phyloP scores from a whole-genome alignment of 2,113 vertebrate species.

The Setophaga kirtlandii region DNA sequence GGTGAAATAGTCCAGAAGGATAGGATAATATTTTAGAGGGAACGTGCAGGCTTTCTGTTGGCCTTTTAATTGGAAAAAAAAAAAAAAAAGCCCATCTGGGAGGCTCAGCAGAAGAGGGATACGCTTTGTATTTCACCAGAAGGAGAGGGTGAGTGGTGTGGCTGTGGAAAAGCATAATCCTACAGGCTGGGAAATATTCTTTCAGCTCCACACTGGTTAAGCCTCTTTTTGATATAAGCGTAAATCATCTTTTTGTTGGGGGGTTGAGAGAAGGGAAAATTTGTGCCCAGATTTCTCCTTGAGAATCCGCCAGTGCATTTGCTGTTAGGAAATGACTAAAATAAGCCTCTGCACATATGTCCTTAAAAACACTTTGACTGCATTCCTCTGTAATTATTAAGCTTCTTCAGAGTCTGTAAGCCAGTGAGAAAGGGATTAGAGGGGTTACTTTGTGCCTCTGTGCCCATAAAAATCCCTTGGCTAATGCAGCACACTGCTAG shows the following conservation, averaged over 20 bases:
- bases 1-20: neutral
- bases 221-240: neutral
- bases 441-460: conserved; percentile 67
- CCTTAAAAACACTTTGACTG: conserved; percentile 71
- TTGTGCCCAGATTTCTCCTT: conserved; percentile 14
- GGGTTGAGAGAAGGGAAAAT: neutral
- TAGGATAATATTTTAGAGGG: neutral
- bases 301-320: conserved; percentile 37
- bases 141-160: neutral
- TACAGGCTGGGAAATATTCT: neutral
- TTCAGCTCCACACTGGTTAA: neutral
- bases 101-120: neutral
- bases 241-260: conserved; percentile 3
- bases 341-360: conserved; percentile 66
- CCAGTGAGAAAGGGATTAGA: conserved; percentile 71
- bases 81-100: neutral
- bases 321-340: conserved; percentile 58
- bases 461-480: conserved; percentile 71
- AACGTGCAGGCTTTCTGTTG: neutral
- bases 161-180: neutral
- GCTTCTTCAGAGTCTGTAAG: conserved; percentile 67
- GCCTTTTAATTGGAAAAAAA: neutral
- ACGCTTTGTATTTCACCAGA: neutral
- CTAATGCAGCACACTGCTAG: conserved; percentile 41
- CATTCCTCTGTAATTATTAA: conserved; percentile 74